Evolutionary conservation across 1,140 invertebrate species (phyloP).

Genomic region (Propsilocerus akamusi): DNA sequence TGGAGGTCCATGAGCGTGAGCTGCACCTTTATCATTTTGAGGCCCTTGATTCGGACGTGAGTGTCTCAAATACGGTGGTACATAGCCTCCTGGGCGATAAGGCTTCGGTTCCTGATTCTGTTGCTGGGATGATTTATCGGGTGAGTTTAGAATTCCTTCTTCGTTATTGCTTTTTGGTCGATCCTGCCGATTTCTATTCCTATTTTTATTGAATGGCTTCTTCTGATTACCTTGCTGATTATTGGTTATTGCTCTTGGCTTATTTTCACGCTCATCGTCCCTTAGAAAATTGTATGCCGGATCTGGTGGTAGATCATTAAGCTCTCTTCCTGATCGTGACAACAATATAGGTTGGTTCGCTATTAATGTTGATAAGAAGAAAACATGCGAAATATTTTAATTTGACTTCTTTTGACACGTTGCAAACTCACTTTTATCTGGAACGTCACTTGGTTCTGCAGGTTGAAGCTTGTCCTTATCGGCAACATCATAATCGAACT

Average conservation of each 20-base stretch:
- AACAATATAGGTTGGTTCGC: too few species aligned
- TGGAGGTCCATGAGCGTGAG: neutral
- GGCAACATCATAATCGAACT: constrained; percentile 7
- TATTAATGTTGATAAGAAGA: too few species aligned
- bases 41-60: neutral
- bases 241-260: neutral
- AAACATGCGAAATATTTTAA: too few species aligned
- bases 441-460: too few species aligned
- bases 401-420: too few species aligned
- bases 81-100: neutral
- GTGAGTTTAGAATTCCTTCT: too few species aligned
- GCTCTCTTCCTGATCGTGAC: too few species aligned
- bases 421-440: too few species aligned
- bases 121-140: too few species aligned
- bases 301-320: constrained; percentile 28
- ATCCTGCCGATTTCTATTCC: neutral
- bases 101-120: neutral
- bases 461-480: too few species aligned
- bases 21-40: neutral
- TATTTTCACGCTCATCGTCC: constrained; percentile 21
- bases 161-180: neutral
- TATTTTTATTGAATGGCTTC: neutral
- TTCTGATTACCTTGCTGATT: neutral
- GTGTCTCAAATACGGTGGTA: too few species aligned
- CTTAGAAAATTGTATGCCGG: constrained; percentile 29